Evolutionary conservation across 2,113 vertebrate species (phyloP).

Genomic region (Percopsis transmontana): DNA sequence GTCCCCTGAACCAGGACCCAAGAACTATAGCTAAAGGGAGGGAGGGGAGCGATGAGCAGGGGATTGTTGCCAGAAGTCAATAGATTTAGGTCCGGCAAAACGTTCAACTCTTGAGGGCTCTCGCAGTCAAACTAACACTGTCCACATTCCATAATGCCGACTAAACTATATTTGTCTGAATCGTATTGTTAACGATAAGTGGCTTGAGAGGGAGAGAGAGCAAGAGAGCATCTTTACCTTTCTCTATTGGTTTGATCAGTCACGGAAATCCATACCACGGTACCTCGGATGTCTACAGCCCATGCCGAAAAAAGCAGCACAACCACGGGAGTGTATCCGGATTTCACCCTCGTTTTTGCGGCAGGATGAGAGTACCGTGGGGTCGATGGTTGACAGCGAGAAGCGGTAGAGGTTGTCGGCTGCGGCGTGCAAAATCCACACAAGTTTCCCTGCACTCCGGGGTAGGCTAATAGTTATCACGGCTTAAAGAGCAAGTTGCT

Average conservation of each 20-base stretch:
- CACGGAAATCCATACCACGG: conserved; percentile 11
- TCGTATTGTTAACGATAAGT: background rate
- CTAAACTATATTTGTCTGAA: too few relatives aligned
- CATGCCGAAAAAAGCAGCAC: conserved; percentile 5
- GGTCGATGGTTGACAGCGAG: background rate
- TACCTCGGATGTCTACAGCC: conserved; percentile 2
- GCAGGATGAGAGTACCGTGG: conserved; percentile 19
- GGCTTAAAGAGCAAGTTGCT: background rate
- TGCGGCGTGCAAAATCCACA: too few relatives aligned
- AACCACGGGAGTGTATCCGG: conserved; percentile 37
- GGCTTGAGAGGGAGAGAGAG: background rate
- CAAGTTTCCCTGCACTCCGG: conserved; percentile 30
- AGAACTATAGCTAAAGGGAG: background rate
- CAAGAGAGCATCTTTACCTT: conserved; percentile 22
- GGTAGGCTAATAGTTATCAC: conserved; percentile 30
- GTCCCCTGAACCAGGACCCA: too few relatives aligned
- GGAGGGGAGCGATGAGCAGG: background rate
- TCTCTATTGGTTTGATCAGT: conserved; percentile 11
- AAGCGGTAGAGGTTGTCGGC: conserved; percentile 9
- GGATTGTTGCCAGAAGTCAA: background rate
- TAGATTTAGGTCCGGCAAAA: background rate
- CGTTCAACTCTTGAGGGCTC: background rate
- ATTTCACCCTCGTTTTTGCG: conserved; percentile 54
- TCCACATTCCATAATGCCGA: background rate
- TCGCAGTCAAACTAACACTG: background rate